Evolutionary conservation across 2,888 invertebrate species (phyloP).

Genomic region (Lycaena phlaeas): DNA sequence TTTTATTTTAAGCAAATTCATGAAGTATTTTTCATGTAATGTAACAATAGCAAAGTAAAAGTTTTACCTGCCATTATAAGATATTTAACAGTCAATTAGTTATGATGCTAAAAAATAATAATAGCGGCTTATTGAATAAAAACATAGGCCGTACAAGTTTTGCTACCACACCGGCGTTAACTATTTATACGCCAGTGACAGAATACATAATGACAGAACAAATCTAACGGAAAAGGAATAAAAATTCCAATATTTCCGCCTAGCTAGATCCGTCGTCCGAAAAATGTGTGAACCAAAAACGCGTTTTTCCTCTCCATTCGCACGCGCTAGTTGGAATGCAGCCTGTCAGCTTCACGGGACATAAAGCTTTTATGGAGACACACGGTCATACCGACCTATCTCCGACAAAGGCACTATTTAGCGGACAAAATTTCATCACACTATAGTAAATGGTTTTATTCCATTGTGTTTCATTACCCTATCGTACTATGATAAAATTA

Average conservation of each 20-base stretch:
- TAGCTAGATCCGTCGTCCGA: neutral
- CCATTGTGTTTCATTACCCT: neutral
- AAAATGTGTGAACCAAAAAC: constrained; percentile 6
- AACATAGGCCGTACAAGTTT: too few relatives aligned
- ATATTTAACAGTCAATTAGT: too few relatives aligned
- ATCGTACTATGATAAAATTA: neutral
- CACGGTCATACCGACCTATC: constrained; percentile 19
- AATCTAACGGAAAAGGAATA: neutral
- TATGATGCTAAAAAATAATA: too few relatives aligned
- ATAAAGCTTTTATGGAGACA: constrained; percentile 58
- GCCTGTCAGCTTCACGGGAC: constrained; percentile 45
- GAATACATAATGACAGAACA: neutral
- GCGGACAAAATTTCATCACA: constrained; percentile 5
- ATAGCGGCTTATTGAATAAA: too few relatives aligned
- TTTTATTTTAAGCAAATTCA: too few relatives aligned
- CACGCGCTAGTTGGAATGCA: constrained; percentile 4
- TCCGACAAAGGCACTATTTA: neutral
- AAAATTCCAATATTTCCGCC: neutral
- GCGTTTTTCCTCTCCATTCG: neutral
- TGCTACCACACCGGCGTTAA: too few relatives aligned
- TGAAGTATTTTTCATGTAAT: too few relatives aligned
- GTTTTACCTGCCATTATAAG: too few relatives aligned
- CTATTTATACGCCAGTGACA: too few relatives aligned
- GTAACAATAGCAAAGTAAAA: too few relatives aligned
- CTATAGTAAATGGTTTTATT: neutral